Conservation (phyloP, 1,140 invertebrate species). For the Drosophila funebris region DNA sequence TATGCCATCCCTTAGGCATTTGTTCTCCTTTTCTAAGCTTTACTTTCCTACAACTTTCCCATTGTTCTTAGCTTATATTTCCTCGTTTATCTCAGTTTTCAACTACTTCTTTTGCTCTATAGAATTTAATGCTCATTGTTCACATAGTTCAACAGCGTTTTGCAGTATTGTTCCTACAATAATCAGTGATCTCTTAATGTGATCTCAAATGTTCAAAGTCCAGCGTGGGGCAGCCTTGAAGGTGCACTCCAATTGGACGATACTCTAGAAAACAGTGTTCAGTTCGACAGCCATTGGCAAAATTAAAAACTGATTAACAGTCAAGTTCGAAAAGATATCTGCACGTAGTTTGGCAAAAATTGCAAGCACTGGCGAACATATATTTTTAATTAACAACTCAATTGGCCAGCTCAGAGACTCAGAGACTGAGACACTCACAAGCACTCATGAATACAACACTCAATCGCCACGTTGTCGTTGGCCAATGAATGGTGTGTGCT, state of each 20-base stretch:
- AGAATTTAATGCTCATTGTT: slow-evolving; percentile 12
- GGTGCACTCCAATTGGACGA: not conserved
- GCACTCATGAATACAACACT: slow-evolving; percentile 30
- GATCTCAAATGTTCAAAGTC: slow-evolving; percentile 31
- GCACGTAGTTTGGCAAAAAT: slow-evolving; percentile 44
- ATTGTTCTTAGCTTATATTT: not conserved
- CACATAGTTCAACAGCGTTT: not conserved
- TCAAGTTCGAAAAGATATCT: slow-evolving; percentile 41
- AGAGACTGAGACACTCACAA: slow-evolving; percentile 4
- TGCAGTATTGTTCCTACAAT: slow-evolving; percentile 15
- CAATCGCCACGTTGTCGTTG: not conserved
- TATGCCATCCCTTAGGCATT: not conserved
- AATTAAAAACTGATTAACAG: slow-evolving; percentile 52
- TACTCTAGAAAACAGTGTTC: slow-evolving; percentile 4
- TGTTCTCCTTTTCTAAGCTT: not conserved
- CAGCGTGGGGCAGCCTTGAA: slow-evolving; percentile 47
- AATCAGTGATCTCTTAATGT: slow-evolving; percentile 49
- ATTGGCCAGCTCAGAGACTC: slow-evolving; percentile 56
- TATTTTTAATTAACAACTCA: slow-evolving; percentile 80
- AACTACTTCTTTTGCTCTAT: not conserved
- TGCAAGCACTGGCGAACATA: slow-evolving; percentile 17
- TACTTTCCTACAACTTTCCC: not conserved
- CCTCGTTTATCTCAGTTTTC: not conserved
- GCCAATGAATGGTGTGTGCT: slow-evolving; percentile 18
- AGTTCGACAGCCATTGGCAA: slow-evolving; percentile 16